Conservation (phyloP, 2,113 vertebrate species). For the Notothenia coriiceps region DNA sequence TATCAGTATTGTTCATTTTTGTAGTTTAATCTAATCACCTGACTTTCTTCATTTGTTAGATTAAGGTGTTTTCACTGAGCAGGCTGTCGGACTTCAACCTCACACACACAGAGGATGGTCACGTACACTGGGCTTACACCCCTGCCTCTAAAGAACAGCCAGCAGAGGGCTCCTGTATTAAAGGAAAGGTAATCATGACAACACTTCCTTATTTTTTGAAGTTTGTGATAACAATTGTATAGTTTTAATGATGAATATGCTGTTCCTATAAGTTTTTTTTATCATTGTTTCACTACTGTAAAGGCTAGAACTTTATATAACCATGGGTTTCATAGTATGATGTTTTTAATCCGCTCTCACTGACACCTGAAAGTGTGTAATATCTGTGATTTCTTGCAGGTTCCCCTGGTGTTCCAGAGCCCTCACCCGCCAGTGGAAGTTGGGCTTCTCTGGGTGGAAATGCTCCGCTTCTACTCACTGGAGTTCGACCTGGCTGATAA, state of each 20-base stretch:
- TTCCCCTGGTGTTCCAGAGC: slow-evolving; percentile 85
- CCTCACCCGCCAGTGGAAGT: slow-evolving; percentile 77
- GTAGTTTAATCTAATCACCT: slow-evolving; percentile 2
- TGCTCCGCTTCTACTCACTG: slow-evolving; percentile 95
- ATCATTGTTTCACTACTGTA: neutral
- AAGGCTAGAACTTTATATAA: neutral
- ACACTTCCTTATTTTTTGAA: no score
- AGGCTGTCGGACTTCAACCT: slow-evolving; percentile 87
- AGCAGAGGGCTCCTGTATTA: slow-evolving; percentile 71
- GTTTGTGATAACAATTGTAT: neutral
- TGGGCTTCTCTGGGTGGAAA: slow-evolving; percentile 93
- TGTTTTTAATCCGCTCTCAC: neutral
- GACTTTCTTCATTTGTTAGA: slow-evolving; percentile 71
- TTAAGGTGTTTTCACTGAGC: slow-evolving; percentile 86
- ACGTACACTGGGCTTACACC: slow-evolving; percentile 85
- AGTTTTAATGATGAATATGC: neutral
- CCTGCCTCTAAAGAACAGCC: slow-evolving; percentile 69
- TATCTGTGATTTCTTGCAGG: slow-evolving; percentile 75
- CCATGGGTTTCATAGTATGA: neutral
- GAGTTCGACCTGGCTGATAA: slow-evolving; percentile 91
- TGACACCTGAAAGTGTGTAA: neutral
- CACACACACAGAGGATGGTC: slow-evolving; percentile 81
- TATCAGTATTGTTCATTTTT: neutral
- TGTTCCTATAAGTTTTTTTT: neutral
- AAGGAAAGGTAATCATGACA: slow-evolving; percentile 83